phyloP scores from a whole-genome alignment of 1,140 invertebrate genomes.

The Pachyrhynchus sulphureomaculatus region DNA sequence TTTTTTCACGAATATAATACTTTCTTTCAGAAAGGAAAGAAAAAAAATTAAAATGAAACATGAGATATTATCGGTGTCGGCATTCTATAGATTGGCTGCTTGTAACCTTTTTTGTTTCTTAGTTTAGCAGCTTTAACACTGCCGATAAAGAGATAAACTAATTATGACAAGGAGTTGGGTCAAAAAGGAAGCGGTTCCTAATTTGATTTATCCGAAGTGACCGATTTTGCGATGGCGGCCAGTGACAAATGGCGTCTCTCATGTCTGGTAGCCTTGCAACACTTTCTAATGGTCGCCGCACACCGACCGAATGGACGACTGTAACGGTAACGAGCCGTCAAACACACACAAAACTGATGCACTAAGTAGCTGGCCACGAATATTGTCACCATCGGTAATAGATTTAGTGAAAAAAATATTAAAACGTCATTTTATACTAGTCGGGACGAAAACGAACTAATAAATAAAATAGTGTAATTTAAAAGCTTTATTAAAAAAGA shows the following conservation, averaged over 20 bases:
- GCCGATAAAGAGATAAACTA: background rate
- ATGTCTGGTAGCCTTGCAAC: slow-evolving; percentile 5
- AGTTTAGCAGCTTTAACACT: background rate
- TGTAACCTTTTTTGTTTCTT: too few relatives aligned
- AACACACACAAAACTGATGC: slow-evolving; percentile 8
- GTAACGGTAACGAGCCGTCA: slow-evolving; percentile 13
- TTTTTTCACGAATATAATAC: too few relatives aligned
- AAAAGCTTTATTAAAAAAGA: too few relatives aligned
- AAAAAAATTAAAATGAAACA: too few relatives aligned
- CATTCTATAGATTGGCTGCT: too few relatives aligned
- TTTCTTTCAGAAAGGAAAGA: too few relatives aligned
- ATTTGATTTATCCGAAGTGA: background rate
- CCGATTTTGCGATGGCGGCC: background rate
- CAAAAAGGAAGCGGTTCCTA: background rate
- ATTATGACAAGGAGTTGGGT: background rate
- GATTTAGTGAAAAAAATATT: too few relatives aligned
- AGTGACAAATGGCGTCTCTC: slow-evolving; percentile 10
- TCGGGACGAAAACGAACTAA: too few relatives aligned
- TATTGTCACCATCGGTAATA: background rate
- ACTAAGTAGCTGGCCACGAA: background rate
- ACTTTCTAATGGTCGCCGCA: slow-evolving; percentile 13
- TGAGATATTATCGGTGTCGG: too few relatives aligned
- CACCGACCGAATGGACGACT: background rate
- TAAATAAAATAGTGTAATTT: too few relatives aligned
- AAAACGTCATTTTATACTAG: too few relatives aligned